Base-by-base conservation (phyloP, 2,888 invertebrate species). In the Drosophila silvestris region DNA sequence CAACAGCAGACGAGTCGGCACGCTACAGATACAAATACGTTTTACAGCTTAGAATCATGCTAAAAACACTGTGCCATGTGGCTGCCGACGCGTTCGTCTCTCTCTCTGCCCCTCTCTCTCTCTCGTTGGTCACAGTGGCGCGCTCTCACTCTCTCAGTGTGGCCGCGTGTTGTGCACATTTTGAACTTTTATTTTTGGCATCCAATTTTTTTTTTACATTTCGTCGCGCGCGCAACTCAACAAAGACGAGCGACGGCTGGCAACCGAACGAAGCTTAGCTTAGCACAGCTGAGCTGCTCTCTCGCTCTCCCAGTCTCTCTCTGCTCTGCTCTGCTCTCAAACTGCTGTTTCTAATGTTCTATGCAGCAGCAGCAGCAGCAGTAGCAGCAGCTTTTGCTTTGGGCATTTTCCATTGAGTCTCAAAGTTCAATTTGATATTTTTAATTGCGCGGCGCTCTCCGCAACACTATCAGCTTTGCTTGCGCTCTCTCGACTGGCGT, bases 381-480 rank as follows among this genome's bases (percentile, higher is more conserved):
- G 22, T 37, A 32, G 52, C 33, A 35, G 61, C 53, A 76, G 62
- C 59, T 67, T 90, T 80, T 74, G 86, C 65, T 67, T 69, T 83
- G 90, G 87, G 91, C 91, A 87, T 85, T 91, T 88, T 88, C 88
- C 88, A 91, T 70, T 85, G 79, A 66, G 81, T 74, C 83, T 88
- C 87, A 88, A 91, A 89, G 87, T 91, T 88, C 89, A 90, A 74
- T 69, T 77, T 73, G 79, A 81, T 83, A 79, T 81, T 79, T 74
- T 67, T 79, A 81, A 69, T 78, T 81, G 68, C 59, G 78, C 73
- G 35, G 3, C 39, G 68, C 72, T 59, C 79, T 41, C 56, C n/a
- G 1, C 22, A 22, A 22, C 60, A 26, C 28, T 58, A 41, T 57
- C 39, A 37, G 54, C 50, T 3, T 14, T 57, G n/a, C 44, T 59